Conservation (phyloP, 2,113 vertebrate species). For the Barnardius zonarius region DNA sequence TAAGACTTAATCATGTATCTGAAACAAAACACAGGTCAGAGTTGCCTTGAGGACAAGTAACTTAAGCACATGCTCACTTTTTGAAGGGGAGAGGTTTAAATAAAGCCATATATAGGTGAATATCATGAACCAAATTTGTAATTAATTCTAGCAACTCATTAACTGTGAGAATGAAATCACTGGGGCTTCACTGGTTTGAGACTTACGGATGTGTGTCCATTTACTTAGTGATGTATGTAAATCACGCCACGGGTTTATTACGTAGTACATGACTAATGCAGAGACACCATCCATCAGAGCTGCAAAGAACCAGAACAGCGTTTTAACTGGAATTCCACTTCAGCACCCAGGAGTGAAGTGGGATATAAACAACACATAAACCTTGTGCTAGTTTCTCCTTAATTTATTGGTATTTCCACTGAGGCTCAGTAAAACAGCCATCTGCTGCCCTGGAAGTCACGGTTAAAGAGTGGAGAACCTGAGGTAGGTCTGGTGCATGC, state of each 20-base stretch:
- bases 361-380: background rate
- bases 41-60: background rate
- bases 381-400: background rate
- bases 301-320: background rate
- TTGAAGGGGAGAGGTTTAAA: background rate
- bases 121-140: background rate
- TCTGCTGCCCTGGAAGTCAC: background rate
- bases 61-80: background rate
- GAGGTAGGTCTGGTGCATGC: accelerated
- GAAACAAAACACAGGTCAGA: background rate
- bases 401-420: background rate
- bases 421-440: background rate
- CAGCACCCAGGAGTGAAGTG: background rate
- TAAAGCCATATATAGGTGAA: background rate
- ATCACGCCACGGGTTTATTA: background rate
- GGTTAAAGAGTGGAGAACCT: background rate
- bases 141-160: slow-evolving; percentile 11
- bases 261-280: background rate
- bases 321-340: background rate
- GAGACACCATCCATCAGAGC: background rate
- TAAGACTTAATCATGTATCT: background rate
- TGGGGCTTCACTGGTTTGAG: background rate
- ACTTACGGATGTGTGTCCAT: background rate
- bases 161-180: background rate
- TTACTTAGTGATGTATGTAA: background rate